Base-by-base conservation (phyloP, 2,113 vertebrate genomes). In the Felis catus region DNA sequence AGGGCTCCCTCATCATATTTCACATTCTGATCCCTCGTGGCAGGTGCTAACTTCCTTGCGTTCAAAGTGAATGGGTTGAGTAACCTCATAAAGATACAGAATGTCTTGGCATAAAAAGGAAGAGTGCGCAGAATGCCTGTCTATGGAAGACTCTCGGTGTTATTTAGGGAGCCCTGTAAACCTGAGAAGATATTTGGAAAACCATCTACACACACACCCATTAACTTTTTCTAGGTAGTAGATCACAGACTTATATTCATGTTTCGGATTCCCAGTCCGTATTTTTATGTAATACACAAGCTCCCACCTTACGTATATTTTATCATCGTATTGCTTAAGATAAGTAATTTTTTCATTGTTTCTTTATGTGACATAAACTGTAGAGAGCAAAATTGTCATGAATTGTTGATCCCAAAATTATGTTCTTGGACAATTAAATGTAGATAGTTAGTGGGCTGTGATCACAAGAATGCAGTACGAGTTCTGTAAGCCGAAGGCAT, bases 11-110 rank as follows among this genome's bases (percentile, higher is more conserved):
- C 93, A 86, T 97, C 97, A 90, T 79, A 95, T 98, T 98, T 97
- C 98, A 98, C 94, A 95, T 97, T 95, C 91, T 96, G 98, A 98
- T 97, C 94, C 89, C 51, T 91, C 0, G 5, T 86, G 93, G 98
- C 98, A 98, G 97, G 97, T 98, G 98, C 94, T 97, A 98, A 98
- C 96, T 98, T 98, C 97, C 91, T 97, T 97, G 97, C 33, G 4
- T 97, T 98, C 92, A 95, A 91, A 94, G 68, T 98, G 98, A 98
- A 98, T 98, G 97, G 95, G 94, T 97, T 97, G 95, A 95, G 93
- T 98, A 97, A 97, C 95, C 97, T 97, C 97, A 95, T 96, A 98
- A 98, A 98, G 97, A 98, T 91, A 97, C 97, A 97, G 97, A 98
- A 97, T 97, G 95, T 97, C 97, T 98, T 98, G 97, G 94, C 97